Evolutionary conservation across 2,113 vertebrate species (phyloP), one percentile per base, ranked within the genome.

Genomic region (Boleophthalmus pectinirostris): DNA sequence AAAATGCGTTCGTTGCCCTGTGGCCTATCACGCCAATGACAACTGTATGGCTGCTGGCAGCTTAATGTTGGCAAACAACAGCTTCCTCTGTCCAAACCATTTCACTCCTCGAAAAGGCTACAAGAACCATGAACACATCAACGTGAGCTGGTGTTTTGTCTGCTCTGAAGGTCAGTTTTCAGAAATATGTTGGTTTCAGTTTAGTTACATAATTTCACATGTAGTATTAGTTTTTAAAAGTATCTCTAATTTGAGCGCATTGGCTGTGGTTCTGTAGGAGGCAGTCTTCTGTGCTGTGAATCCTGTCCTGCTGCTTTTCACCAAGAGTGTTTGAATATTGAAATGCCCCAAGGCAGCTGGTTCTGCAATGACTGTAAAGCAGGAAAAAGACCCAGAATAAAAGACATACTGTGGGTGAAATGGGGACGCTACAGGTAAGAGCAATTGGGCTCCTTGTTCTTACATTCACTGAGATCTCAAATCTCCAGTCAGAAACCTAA

Each of bases 91-190:
- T 82, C 97, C 98, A 49, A 99, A 98, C 86, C 98, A 99, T 93
- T 99, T 99, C 90, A 95, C 94, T 1, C 93, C 98, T 0, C 95
- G 97, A 54, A 95, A 97, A 71, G 97, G 97, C 76, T 98, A 95
- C 89, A 95, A 96, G 81, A 98, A 99, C 91, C 98, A 99, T 0
- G 97, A 98, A 70, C 98, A 99, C 82, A 96, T 99, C 90, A 99
- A 99, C 10, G 98, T 99, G 66, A 99, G 98, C 94, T 99, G 97
- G 97, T 99, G 98, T 91, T 99, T 99, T 38, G 98, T 99, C 74
- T 99, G 98, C 90, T 99, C 97, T 0, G 96, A 98, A 95, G 98
- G 98, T 96, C 85, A 93, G 92, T 45, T 25, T n/a, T 21, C 38
- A 43, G 35, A 10, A 38, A 38, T 38, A 9, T 38, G 35, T 38